A percentile compares a stretch with the other conserved stretches of the same genome.
These are phyloP conservation scores for Dryococelus australis DNA, from an alignment of 2,888 invertebrate genomes.

Conservation along the genomic window DNA sequence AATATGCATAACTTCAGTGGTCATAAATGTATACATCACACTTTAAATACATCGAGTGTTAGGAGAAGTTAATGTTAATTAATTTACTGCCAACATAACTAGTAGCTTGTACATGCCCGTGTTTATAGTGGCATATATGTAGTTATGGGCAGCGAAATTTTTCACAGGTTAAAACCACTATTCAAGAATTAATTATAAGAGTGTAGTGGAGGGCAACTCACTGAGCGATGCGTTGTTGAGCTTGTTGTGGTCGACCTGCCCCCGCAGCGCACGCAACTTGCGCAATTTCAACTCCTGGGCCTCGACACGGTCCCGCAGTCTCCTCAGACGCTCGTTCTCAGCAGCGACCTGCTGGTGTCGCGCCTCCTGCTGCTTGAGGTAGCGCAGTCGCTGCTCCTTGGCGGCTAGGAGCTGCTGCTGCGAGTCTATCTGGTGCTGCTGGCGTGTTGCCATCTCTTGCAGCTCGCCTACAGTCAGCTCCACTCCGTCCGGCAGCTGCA, in stretches of 20 bases:
- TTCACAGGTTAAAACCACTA: too few species aligned
- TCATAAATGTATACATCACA: too few species aligned
- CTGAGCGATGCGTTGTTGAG: slow-evolving; percentile 90
- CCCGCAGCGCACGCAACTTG: slow-evolving; percentile 88
- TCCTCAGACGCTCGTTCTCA: slow-evolving; percentile 86
- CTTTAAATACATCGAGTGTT: too few species aligned
- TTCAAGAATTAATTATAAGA: too few species aligned
- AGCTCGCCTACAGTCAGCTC: slow-evolving; percentile 93
- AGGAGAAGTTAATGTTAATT: too few species aligned
- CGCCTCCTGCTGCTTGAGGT: slow-evolving; percentile 92
- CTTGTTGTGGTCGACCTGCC: slow-evolving; percentile 93
- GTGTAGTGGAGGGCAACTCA: slow-evolving; percentile 64
- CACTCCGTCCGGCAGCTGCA: slow-evolving; percentile 88
- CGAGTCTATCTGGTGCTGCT: slow-evolving; percentile 97
- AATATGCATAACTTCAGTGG: too few species aligned
- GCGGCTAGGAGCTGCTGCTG: slow-evolving; percentile 92
- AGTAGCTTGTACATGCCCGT: too few species aligned
- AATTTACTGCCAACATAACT: too few species aligned
- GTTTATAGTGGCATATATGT: too few species aligned
- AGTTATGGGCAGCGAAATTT: too few species aligned
- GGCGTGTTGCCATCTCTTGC: slow-evolving; percentile 97
- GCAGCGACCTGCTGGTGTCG: slow-evolving; percentile 70
- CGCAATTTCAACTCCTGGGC: slow-evolving; percentile 94
- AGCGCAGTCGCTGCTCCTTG: slow-evolving; percentile 91
- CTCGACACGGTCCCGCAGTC: slow-evolving; percentile 90